Evolutionary conservation across 2,888 invertebrate genomes (phyloP).

Genomic region (Unio delphinus): DNA sequence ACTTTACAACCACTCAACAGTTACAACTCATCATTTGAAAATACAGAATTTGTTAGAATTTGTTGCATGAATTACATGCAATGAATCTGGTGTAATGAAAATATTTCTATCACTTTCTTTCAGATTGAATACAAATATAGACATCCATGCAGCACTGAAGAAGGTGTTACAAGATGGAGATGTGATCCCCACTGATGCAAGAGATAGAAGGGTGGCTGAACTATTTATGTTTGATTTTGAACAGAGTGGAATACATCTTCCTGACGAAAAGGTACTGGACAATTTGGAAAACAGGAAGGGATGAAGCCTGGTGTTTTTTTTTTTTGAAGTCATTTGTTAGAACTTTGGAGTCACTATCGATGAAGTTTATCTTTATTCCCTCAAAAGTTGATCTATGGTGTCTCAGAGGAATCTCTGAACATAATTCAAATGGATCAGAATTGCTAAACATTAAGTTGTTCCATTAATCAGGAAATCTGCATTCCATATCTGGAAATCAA

Average conservation of each 20-base stretch:
- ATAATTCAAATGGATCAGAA: no score
- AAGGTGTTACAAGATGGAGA: conserved; percentile 83
- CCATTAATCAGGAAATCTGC: no score
- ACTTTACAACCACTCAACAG: no score
- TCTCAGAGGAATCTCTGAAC: no score
- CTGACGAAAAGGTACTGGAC: conserved; percentile 75
- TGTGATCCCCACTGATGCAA: conserved; percentile 76
- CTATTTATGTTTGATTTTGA: conserved; percentile 97
- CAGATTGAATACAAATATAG: conserved; percentile 91
- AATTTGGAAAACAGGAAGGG: no score
- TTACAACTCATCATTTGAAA: background rate
- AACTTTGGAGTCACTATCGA: no score
- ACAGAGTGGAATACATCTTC: conserved; percentile 95
- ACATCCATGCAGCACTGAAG: conserved; percentile 84
- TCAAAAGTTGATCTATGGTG: no score
- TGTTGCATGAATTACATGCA: background rate
- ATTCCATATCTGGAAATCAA: no score
- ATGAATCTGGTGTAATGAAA: background rate
- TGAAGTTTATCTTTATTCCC: no score
- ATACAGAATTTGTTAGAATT: background rate
- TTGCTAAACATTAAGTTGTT: no score
- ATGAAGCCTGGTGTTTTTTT: no score
- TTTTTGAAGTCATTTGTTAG: no score
- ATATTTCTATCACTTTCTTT: conserved; percentile 31
- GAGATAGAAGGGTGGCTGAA: conserved; percentile 88